Evolutionary conservation across 2,888 invertebrate genomes (phyloP).

Genomic region (Hypolimnas misippus): DNA sequence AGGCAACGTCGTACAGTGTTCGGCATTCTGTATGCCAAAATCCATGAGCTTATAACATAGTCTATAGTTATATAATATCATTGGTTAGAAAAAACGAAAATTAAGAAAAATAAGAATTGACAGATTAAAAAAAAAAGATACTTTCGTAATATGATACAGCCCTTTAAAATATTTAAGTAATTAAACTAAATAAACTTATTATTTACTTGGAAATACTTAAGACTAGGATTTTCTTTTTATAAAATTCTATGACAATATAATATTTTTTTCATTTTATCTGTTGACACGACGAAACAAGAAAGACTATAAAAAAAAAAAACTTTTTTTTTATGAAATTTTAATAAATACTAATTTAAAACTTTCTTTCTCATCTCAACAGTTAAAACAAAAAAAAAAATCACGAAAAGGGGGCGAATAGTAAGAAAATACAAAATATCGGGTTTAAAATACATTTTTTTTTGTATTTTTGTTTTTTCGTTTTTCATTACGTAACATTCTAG

Average conservation of each 20-base stretch:
- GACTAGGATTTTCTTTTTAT: slow-evolving; percentile 21
- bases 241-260: not conserved
- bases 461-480: slow-evolving; percentile 9
- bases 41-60: too few relatives aligned
- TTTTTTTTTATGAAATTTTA: not conserved
- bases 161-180: not conserved
- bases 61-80: too few relatives aligned
- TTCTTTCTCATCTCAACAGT: not conserved
- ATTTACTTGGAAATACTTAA: slow-evolving; percentile 26
- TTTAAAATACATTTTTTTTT: slow-evolving; percentile 28
- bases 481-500: slow-evolving; percentile 20
- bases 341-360: not conserved
- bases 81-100: too few relatives aligned
- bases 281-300: not conserved
- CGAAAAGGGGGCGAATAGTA: slow-evolving; percentile 24
- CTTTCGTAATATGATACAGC: too few relatives aligned
- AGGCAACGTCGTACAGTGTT: too few relatives aligned
- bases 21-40: too few relatives aligned
- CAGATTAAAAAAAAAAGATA: not conserved
- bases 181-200: slow-evolving; percentile 9
- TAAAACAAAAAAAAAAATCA: slow-evolving; percentile 5
- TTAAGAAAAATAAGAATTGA: not conserved
- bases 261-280: slow-evolving; percentile 9
- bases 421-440: slow-evolving; percentile 39
- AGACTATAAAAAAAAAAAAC: not conserved